These are phyloP conservation scores for Pelecanoides urinatrix DNA, from an alignment of 2,113 vertebrate species.

Conservation along the genomic window DNA sequence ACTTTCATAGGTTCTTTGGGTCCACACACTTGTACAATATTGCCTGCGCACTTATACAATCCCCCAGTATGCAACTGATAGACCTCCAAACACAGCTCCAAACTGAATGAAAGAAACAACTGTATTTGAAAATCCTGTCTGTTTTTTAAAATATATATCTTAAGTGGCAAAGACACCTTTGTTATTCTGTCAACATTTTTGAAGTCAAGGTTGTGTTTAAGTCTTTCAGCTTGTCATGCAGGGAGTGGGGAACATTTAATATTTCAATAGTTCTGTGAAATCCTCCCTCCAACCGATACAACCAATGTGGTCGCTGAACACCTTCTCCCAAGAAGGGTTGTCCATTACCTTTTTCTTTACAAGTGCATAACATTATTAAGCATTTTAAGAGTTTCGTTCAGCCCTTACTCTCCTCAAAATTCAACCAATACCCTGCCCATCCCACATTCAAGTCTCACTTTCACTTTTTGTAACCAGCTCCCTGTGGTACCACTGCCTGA, in stretches of 20 bases:
- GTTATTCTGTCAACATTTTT: background rate
- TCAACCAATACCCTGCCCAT: background rate
- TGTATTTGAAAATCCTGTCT: background rate
- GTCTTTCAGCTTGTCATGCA: background rate
- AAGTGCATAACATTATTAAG: background rate
- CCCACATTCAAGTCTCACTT: background rate
- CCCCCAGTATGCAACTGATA: background rate
- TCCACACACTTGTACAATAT: background rate
- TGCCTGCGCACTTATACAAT: background rate
- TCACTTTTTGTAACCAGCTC: background rate
- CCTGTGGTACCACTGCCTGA: background rate
- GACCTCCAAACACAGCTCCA: background rate
- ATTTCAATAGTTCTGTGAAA: background rate
- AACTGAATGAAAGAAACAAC: background rate
- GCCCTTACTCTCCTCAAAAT: background rate
- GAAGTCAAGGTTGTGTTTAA: background rate
- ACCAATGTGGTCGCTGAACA: background rate
- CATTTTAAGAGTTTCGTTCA: background rate
- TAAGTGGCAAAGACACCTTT: background rate
- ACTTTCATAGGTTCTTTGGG: background rate
- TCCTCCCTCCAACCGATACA: background rate
- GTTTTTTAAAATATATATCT: background rate
- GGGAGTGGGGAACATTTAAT: background rate
- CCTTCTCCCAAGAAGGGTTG: background rate
- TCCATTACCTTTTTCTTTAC: background rate